Percentiles rank a stretch among this genome's conserved stretches.
Conservation (phyloP, 2,113 vertebrate species). For the Erythrocercus mccallii region DNA sequence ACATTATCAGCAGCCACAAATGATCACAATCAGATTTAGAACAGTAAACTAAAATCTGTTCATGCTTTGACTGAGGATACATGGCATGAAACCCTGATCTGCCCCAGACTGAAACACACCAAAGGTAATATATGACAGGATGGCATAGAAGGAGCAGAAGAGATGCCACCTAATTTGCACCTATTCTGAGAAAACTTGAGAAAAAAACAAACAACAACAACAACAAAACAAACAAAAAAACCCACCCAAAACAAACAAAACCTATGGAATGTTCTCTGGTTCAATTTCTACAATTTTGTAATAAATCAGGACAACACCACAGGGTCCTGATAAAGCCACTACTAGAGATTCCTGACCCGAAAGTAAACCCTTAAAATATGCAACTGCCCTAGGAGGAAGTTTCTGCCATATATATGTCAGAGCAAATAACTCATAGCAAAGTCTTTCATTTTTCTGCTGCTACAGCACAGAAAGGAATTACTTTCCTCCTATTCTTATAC, state of each 20-base stretch:
- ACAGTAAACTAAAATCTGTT: not conserved
- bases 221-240: not conserved
- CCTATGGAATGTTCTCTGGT: not conserved
- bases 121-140: not conserved
- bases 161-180: not conserved
- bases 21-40: not conserved
- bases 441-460: not conserved
- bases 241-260: not conserved
- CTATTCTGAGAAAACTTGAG: not conserved
- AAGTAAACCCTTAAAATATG: not conserved
- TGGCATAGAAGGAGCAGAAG: not conserved
- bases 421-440: not conserved
- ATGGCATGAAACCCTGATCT: not conserved
- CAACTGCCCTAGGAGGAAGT: not conserved
- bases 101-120: not conserved
- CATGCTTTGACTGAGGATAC: not conserved
- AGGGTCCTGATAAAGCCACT: not conserved
- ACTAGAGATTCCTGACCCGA: not conserved
- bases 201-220: not conserved
- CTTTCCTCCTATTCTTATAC: not conserved
- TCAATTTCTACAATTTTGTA: not conserved
- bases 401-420: not conserved
- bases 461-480: not conserved
- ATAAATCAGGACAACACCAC: not conserved
- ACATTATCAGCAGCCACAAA: not conserved